These are phyloP conservation scores for Cantharis flavilabris DNA, from an alignment of 2,888 invertebrate genomes.

Conservation along the genomic window DNA sequence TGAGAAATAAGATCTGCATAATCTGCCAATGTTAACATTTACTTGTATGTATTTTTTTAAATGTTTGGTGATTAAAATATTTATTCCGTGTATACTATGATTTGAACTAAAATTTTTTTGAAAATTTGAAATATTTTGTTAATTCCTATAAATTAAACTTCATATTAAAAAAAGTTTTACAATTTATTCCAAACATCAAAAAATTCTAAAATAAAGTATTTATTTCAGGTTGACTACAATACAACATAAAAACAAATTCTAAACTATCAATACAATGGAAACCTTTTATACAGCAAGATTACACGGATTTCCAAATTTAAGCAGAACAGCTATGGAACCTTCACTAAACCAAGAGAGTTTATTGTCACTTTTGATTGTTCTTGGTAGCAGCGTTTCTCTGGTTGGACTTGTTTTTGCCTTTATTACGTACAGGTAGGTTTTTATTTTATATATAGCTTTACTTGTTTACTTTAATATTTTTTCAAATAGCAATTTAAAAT, in stretches of 20 bases:
- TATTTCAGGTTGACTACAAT: background rate
- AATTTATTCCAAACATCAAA: background rate
- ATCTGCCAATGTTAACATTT: no score
- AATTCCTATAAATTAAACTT: no score
- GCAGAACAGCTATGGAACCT: conserved; percentile 44
- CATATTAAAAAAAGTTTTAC: no score
- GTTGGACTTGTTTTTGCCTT: conserved; percentile 72
- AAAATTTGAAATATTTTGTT: no score
- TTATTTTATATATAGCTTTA: background rate
- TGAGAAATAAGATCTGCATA: background rate
- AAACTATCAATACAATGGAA: conserved; percentile 50
- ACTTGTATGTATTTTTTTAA: no score
- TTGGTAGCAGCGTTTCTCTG: conserved; percentile 68
- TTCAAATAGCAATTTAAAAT: background rate
- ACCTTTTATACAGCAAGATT: conserved; percentile 57
- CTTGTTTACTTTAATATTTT: no score
- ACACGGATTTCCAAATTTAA: conserved; percentile 56
- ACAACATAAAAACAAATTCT: background rate
- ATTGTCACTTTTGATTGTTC: conserved; percentile 66
- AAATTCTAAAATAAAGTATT: background rate
- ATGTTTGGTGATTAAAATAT: no score
- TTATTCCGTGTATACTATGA: no score
- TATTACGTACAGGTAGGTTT: conserved; percentile 69
- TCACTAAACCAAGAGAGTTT: conserved; percentile 62
- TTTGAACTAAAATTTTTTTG: no score